Conservation (phyloP, 1,140 invertebrate species). For the Drosophila mauritiana region DNA sequence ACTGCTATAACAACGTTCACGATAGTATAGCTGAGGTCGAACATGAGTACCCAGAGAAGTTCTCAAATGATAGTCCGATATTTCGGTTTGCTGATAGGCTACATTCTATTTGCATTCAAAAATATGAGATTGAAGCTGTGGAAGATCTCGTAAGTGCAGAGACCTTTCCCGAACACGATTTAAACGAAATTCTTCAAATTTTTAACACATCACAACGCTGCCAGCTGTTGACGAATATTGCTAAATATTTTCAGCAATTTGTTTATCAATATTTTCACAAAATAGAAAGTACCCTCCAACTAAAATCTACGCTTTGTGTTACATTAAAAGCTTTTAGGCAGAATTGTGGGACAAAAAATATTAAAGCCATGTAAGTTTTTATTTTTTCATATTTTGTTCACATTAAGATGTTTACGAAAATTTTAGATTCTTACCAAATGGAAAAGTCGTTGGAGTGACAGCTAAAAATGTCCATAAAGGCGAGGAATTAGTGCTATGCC, state of each 20-base stretch:
- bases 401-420: not conserved
- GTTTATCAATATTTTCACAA: constrained; percentile 40
- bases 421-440: constrained; percentile 14
- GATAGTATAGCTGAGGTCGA: not conserved
- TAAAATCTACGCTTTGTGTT: constrained; percentile 29
- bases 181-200: constrained; percentile 7
- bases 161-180: not conserved
- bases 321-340: constrained; percentile 23
- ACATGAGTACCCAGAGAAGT: not conserved
- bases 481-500: constrained; percentile 25
- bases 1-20: constrained; percentile 14
- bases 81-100: constrained; percentile 26
- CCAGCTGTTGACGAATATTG: constrained; percentile 6
- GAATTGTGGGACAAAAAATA: constrained; percentile 19
- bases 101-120: constrained; percentile 12
- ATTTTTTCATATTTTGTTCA: too few relatives aligned
- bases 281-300: constrained; percentile 10
- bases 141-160: constrained; percentile 5
- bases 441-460: constrained; percentile 26
- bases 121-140: constrained; percentile 9
- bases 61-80: constrained; percentile 16
- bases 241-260: constrained; percentile 30
- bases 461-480: constrained; percentile 12
- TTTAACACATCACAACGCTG: constrained; percentile 43
- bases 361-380: constrained; percentile 31